Base-by-base conservation (phyloP, 2,113 vertebrate species). In the Colinus virginianus region DNA sequence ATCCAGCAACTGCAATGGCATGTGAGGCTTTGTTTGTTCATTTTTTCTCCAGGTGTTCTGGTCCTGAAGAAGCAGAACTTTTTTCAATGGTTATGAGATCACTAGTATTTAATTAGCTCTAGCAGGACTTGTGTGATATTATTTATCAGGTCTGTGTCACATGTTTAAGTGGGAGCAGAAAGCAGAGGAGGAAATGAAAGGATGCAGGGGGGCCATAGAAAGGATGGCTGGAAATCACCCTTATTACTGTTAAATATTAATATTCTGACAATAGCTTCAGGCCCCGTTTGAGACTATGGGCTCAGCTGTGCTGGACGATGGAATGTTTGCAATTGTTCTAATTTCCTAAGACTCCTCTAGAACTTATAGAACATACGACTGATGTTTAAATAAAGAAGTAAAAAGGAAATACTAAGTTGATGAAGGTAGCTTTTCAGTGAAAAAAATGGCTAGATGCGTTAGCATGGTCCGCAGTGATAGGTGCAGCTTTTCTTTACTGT, bases 91-190 rank as follows among this genome's bases (percentile, higher is more conserved):
- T 12, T 7, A 3, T 48, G 49, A 14, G 22, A 8, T 64, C 45
- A 82, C 6, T 0, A 0, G 16, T 48, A 40, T 63, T 48, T 61
- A 23, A 61, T 68, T 16, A 11, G 4, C 17, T 30, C 13, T 21
- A 32, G 34, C 62, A 59, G 13, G 58, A 30, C 5, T 42, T 85
- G 2, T 12, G 21, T 67, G 30, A 3, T 49, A 38, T 51, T 77
- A 15, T 51, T 86, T 75, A 61, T 18, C 11, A 74, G 45, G 8
- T 19, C 32, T 58, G 13, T 67, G 30, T 78, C 43, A 28, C 0
- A 3, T 7, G 21, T 56, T 46, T 48, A n/a, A 2, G 26, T 36
- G 20, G 40, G 30, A 68, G 34, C 8, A 51, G 30, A 42, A 56
- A 21, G 11, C 63, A 10, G 36, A 68, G 11, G 8, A 81, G 68